Evolutionary conservation across 2,797 vertebrate genomes (phyloP).

Genomic region (Parauchenoglanis punctatus): DNA sequence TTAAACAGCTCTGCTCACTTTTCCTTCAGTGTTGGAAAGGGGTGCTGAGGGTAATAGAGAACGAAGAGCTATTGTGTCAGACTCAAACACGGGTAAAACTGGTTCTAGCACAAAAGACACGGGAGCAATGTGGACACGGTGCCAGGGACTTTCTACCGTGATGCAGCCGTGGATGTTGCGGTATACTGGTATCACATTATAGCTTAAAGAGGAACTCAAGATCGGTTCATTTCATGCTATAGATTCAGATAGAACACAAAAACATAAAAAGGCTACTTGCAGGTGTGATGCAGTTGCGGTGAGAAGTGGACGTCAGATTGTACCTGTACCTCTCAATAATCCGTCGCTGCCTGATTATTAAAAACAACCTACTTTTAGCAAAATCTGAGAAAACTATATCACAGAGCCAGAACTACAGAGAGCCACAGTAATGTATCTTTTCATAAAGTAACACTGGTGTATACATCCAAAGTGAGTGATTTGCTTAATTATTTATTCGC

Average conservation of each 20-base stretch:
- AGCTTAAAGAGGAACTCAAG: background rate
- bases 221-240: background rate
- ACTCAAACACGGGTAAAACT: slow-evolving; percentile 15
- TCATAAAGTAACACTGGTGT: background rate
- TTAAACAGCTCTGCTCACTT: background rate
- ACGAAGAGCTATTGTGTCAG: slow-evolving; percentile 1
- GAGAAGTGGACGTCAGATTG: too few species aligned
- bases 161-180: background rate
- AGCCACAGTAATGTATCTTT: background rate
- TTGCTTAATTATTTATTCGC: background rate
- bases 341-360: too few species aligned
- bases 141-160: background rate
- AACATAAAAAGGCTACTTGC: background rate
- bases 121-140: background rate
- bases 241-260: background rate
- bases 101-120: slow-evolving; percentile 28
- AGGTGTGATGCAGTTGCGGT: background rate
- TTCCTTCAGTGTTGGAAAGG: background rate
- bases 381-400: background rate
- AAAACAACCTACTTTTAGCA: background rate
- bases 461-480: background rate
- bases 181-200: too few species aligned
- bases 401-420: background rate
- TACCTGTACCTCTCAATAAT: too few species aligned
- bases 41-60: background rate